Evolutionary conservation across 2,888 invertebrate species (phyloP), one percentile per base, ranked within the genome.

Genomic region (Drosophila diplacantha): DNA sequence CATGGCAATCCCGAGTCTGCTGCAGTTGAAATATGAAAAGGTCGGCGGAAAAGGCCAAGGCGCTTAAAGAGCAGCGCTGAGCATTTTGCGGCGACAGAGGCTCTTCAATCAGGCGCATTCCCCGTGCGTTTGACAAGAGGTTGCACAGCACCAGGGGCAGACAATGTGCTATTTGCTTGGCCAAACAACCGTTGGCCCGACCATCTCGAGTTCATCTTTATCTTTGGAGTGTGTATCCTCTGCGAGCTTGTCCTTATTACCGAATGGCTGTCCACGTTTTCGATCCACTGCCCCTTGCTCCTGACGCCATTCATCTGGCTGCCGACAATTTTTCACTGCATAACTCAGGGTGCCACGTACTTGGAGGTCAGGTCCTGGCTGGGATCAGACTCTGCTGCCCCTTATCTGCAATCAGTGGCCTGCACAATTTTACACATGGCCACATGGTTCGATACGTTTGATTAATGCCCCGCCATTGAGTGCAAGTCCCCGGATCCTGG

Each of bases 121-220:
- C 66, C 78, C 71, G 73, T 80, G 83, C 80, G 80, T 80, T 80
- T 83, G 80, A 80, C 80, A 80, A 83, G 81, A 78, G 78, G 83
- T 78, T 75, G 72, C 81, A 60, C 65, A 49, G 66, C 63, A 58
- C 57, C 52, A 60, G 61, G 61, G 26, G 29, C 22, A 55, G 54
- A 39, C 65, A 49, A 75, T 73, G 73, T 82, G 77, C 65, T 80
- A 70, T 75, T 78, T 81, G 79, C 72, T 57, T 39, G 63, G 57
- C 46, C 78, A 72, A 79, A 78, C 75, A 77, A 62, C 60, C 82
- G 65, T 81, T 68, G 26, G 11, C 11, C 29, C 29, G 29, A 11
- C 11, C 29, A 29, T 29, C 72, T 69, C 61, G 43, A 31, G 46
- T 65, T 69, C 56, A 50, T 37, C 53, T 49, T 57, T 47, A 54